Percentiles rank a stretch among this genome's conserved stretches.
These are phyloP conservation scores for Taeniopygia guttata DNA, from an alignment of 2,797 vertebrate species.

Conservation along the genomic window DNA sequence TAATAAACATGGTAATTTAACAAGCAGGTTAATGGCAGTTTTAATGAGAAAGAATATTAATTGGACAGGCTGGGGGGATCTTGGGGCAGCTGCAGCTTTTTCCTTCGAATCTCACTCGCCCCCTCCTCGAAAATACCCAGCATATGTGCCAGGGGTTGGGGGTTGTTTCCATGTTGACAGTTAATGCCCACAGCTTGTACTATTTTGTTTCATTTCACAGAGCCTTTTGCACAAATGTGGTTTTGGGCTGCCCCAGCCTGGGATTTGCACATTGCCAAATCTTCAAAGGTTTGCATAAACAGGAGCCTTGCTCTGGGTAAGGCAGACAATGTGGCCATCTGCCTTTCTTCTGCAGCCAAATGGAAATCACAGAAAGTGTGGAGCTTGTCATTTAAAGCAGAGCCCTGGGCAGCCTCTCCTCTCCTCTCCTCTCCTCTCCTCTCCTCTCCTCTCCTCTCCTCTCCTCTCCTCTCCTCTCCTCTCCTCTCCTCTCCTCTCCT, in stretches of 20 bases:
- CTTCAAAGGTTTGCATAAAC: slow-evolving; percentile 41
- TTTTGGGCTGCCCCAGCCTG: background rate
- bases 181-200: slow-evolving; percentile 29
- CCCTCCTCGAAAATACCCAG: background rate
- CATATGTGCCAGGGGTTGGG: slow-evolving; percentile 12
- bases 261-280: slow-evolving; percentile 23
- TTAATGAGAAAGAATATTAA: slow-evolving; percentile 57
- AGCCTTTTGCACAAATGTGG: background rate
- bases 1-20: slow-evolving; percentile 58
- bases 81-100: background rate
- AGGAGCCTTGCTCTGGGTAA: slow-evolving; percentile 19
- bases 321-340: slow-evolving; percentile 24
- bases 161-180: background rate
- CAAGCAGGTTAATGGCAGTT: slow-evolving; percentile 62
- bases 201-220: background rate
- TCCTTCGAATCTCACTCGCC: background rate
- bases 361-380: background rate
- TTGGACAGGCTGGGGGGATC: slow-evolving; percentile 13
- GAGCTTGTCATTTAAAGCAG: background rate
- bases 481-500: too few relatives aligned
- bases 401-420: background rate
- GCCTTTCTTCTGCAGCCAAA: slow-evolving; percentile 41
- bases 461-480: too few relatives aligned
- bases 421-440: too few relatives aligned
- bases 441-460: too few relatives aligned